phyloP scores from a whole-genome alignment of 2,888 invertebrate genomes.

The Conops quadrifasciatus region DNA sequence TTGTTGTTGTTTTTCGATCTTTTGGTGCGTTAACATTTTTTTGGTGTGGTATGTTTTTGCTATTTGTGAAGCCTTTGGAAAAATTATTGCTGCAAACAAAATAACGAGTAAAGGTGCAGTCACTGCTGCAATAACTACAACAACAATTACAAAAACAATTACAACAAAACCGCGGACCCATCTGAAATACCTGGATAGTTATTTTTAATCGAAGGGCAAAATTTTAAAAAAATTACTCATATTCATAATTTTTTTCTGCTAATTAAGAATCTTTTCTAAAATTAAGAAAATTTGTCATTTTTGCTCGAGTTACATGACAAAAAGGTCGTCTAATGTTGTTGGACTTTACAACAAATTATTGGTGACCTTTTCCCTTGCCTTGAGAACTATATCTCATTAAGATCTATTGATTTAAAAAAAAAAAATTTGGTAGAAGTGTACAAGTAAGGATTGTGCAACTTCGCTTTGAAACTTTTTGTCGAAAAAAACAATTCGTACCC shows the following conservation, averaged over 20 bases:
- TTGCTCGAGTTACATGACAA: constrained; percentile 17
- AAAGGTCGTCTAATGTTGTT: constrained; percentile 19
- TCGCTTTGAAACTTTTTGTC: too few relatives aligned
- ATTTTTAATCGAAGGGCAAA: background rate
- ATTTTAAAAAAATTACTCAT: background rate
- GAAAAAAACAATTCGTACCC: too few relatives aligned
- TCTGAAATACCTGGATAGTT: too few relatives aligned
- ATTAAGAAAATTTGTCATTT: constrained; percentile 7
- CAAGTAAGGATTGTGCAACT: too few relatives aligned
- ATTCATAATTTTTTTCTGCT: background rate
- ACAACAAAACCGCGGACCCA: too few relatives aligned
- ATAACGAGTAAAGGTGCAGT: constrained; percentile 6
- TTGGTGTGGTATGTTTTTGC: constrained; percentile 37
- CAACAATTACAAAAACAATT: too few relatives aligned
- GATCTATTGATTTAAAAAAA: too few relatives aligned
- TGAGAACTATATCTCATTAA: too few relatives aligned
- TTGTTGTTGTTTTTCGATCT: constrained; percentile 8
- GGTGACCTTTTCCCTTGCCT: background rate
- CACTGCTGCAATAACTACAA: background rate
- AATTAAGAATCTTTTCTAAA: background rate
- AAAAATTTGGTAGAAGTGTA: too few relatives aligned
- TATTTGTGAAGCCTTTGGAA: constrained; percentile 17
- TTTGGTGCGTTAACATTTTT: constrained; percentile 39
- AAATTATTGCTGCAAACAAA: background rate
- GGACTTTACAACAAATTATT: constrained; percentile 24